A percentile compares a stretch with the other conserved stretches of the same genome.
These are phyloP conservation scores for Monodelphis domestica DNA, from an alignment of 2,797 vertebrate genomes.

Conservation along the genomic window DNA sequence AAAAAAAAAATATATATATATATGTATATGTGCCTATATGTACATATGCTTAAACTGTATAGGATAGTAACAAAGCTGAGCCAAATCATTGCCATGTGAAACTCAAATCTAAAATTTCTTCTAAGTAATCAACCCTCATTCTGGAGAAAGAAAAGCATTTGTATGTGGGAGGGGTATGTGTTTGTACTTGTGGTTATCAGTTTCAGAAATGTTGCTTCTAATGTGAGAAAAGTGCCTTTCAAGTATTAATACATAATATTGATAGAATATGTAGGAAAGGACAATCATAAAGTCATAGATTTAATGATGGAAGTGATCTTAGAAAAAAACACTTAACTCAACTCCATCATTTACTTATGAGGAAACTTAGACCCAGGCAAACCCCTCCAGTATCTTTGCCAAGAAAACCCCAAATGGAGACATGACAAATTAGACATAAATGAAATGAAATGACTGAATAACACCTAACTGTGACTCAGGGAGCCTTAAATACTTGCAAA, in stretches of 20 bases:
- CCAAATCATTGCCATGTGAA: constrained; percentile 25
- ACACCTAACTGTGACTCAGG: too few relatives aligned
- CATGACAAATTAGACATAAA: too few relatives aligned
- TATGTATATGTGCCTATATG: too few relatives aligned
- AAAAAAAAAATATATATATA: too few relatives aligned
- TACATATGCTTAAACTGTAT: neutral
- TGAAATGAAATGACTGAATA: too few relatives aligned
- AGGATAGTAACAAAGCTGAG: constrained; percentile 5
- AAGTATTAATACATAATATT: neutral
- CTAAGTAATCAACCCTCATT: neutral
- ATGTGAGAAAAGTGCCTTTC: neutral
- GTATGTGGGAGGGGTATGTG: neutral
- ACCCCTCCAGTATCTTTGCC: too few relatives aligned
- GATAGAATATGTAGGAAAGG: neutral
- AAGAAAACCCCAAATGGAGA: too few relatives aligned
- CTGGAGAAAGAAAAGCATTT: neutral
- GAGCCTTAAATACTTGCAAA: neutral
- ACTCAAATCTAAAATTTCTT: constrained; percentile 23
- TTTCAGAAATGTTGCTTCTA: neutral
- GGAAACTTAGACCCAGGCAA: neutral
- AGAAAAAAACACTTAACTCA: neutral
- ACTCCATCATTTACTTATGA: neutral
- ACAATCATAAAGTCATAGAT: neutral
- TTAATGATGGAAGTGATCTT: neutral
- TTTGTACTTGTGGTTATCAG: too few relatives aligned